Base-by-base conservation (phyloP, 2,113 vertebrate genomes). In the Pipa parva region DNA sequence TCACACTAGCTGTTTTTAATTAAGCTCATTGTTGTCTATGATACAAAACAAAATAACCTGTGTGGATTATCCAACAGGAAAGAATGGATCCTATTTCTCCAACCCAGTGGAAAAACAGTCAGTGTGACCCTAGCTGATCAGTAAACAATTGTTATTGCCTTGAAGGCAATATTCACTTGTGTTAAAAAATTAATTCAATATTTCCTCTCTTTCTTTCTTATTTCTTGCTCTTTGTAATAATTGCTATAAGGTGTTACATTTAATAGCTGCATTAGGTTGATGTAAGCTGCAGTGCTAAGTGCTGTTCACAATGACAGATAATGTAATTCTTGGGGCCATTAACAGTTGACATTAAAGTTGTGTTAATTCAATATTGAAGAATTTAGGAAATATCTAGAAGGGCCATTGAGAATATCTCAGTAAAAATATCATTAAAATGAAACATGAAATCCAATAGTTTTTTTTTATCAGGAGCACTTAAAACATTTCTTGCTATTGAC, bases 251-350 rank as follows among this genome's bases (percentile, higher is more conserved):
- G n/a, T n/a, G n/a, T n/a, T n/a, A n/a, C n/a, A n/a, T n/a, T n/a
- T n/a, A n/a, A n/a, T n/a, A n/a, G n/a, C 55, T 64, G 15, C 22
- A 24, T 45, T 64, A 56, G 17, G 2, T 7, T 55, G 15, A 18
- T 39, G 18, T 28, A 36, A 33, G 22, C 33, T 58, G 63, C 49
- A 52, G 58, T 39, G 37, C 52, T 36, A 20, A 65, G 63, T 66
- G 55, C 58, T 31, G 29, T 58, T 60, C 66, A 48, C 52, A 26
- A 31, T 51, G 56, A 69, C 46, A 42, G 57, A 69, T 69, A 69
- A 60, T 69, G 25, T 31, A 17, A 69, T 69, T 69, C 36, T 61
- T 48, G 22, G 37, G 45, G 45, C 66, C 66, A 69, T 69, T 69
- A 69, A 33, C 10, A 52, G 48, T n/a, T 31, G 15, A 60, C 21